These are phyloP conservation scores for Hypercompe scribonia DNA, from an alignment of 2,888 invertebrate species.

Conservation along the genomic window DNA sequence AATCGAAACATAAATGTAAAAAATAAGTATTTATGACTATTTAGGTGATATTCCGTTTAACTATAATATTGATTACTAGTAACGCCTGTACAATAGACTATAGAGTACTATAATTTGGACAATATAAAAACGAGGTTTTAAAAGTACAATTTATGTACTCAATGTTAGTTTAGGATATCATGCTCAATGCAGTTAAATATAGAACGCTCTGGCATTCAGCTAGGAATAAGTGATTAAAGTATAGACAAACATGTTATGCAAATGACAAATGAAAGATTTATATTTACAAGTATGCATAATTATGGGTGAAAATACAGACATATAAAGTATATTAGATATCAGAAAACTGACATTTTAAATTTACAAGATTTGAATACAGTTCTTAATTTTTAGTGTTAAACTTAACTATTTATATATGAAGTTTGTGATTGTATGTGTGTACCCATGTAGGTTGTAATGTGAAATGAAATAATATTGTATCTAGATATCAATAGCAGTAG, in stretches of 20 bases:
- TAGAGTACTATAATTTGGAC: conserved; percentile 11
- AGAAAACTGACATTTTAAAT: background rate
- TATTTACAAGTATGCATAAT: background rate
- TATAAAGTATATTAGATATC: background rate
- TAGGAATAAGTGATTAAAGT: background rate
- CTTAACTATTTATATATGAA: background rate
- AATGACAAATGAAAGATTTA: background rate
- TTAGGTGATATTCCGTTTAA: background rate
- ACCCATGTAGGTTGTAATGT: background rate
- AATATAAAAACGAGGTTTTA: conserved; percentile 25
- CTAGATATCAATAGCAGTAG: conserved; percentile 50
- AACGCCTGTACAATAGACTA: background rate
- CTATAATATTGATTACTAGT: conserved; percentile 7
- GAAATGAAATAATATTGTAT: conserved; percentile 18
- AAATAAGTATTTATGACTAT: conserved; percentile 4
- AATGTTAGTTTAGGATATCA: conserved; percentile 8
- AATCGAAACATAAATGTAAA: conserved; percentile 3
- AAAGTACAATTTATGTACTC: conserved; percentile 48
- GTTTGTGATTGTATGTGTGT: background rate
- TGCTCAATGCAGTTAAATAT: conserved; percentile 10
- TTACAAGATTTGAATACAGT: background rate
- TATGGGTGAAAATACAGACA: background rate
- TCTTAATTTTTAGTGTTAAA: background rate
- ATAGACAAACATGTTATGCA: background rate
- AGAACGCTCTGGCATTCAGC: background rate